A percentile compares a stretch with the other conserved stretches of the same genome.
Evolutionary conservation across 2,797 vertebrate genomes (phyloP).

Genomic region (Gymnothorax javanicus): DNA sequence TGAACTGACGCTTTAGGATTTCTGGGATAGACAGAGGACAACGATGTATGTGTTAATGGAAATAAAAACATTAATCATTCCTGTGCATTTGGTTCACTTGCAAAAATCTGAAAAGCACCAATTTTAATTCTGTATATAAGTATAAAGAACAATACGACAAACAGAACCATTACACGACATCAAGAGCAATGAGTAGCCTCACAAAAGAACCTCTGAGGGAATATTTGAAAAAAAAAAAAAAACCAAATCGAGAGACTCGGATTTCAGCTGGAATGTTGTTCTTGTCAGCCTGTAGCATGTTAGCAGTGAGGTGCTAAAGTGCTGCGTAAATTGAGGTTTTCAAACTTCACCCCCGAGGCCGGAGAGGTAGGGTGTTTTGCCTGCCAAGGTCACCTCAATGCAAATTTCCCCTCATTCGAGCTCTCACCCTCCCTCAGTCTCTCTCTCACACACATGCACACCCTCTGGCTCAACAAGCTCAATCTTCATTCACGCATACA

Average conservation of each 20-base stretch:
- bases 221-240: not conserved
- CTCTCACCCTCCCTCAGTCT: not conserved
- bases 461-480: not conserved
- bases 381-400: not conserved
- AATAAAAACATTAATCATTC: not conserved
- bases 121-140: not conserved
- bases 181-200: not conserved
- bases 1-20: conserved; percentile 89
- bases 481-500: not conserved
- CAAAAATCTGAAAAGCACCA: not conserved
- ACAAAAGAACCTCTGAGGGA: not conserved
- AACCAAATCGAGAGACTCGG: not conserved
- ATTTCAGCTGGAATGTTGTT: not conserved
- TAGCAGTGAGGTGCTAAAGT: not conserved
- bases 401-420: not conserved
- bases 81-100: not conserved
- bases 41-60: not conserved
- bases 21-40: conserved; percentile 61
- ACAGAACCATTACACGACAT: not conserved
- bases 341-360: not conserved
- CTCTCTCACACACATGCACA: not conserved
- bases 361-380: not conserved
- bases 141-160: not conserved
- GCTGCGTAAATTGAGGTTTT: not conserved
- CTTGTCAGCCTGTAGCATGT: not conserved